Evolutionary conservation across 2,797 vertebrate species (phyloP), one percentile per base, ranked within the genome.

Genomic region (Rhabdophis nuchalis): DNA sequence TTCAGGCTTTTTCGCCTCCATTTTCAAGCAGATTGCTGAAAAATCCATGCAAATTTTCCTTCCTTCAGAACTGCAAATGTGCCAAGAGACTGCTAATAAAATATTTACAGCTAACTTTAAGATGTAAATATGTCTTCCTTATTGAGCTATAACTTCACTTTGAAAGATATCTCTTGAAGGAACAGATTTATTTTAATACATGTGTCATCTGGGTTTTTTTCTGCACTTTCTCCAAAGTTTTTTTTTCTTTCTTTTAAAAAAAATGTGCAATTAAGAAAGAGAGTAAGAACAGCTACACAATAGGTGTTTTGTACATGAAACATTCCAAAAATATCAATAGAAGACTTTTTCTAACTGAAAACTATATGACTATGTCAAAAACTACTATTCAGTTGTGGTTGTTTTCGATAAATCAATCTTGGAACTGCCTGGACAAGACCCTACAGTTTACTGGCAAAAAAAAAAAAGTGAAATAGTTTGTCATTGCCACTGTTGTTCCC

Each of bases 31-130:
- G 88, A 91, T 91, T 94, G 90, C 86, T 87, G 92, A 96, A 94
- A 96, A 95, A 52, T 90, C 89, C 85, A 88, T 94, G 90, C 77
- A 94, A 94, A 95, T 94, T 50, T 94, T 95, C 94, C 92, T 95
- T 96, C 89, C 60, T 9, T 85, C 41, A 68, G 32, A 94, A 46
- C 94, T 93, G 57, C 95, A 96, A 95, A 94, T 88, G 57, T 53
- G 87, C 94, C 94, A 96, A 93, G 92, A 96, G 57, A 92, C 91
- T 89, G 85, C n/a, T 90, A 94, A 91, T 95, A 96, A 96, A 96
- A 96, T 96, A 97, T 96, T 97, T 97, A 96, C 91, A 93, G 92
- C 57, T 95, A 94, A 95, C 52, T 96, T 96, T 92, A 94, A 94
- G 95, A 93, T 95, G 90, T 88, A 96, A 96, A 95, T 96, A 95